Evolutionary conservation across 2,888 invertebrate species (phyloP), one percentile per base, ranked within the genome.

Genomic region (Marasmarcha lunaedactyla): DNA sequence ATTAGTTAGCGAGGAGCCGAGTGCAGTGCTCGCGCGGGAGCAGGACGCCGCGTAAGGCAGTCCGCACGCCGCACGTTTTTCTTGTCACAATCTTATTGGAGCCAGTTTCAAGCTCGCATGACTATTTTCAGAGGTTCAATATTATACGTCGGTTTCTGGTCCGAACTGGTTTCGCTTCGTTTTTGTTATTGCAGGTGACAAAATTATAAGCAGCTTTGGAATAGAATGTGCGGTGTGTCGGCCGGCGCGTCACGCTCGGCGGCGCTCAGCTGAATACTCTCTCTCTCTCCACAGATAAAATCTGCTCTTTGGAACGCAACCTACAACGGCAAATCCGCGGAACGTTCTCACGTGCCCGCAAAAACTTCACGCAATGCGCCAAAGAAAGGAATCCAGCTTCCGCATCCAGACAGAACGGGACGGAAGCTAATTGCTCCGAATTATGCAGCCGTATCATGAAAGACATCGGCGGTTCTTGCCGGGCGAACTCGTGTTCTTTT

Each of bases 201-300:
- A n/a, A 3, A 4, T 11, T 2, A n/a, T 30, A 30, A 30, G 30
- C 2, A 30, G 10, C 10, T 30, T 30, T 30, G n/a, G 10, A n/a
- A 30, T 30, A 30, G 20, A 20, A n/a, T n/a, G 11, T 30, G 30
- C 30, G n/a, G 30, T 30, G 6, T 25, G 5, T 4, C 30, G 3
- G 20, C 4, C 20, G 20, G 20, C 20, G 20, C 20, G 60, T 67
- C 60, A 61, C 59, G 64, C 53, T 55, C 48, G 42, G 50, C 49
- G 45, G 51, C 52, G 54, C 47, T 50, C 53, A 45, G 47, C 51
- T 49, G 51, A 44, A 50, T 60, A 55, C 63, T 62, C 57, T 63
- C 46, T 48, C 46, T 48, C 62, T 76, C 68, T 73, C 71, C 71
- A 68, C 66, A 66, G 71, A 72, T 73, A 59, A 63, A 63, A 70